These are phyloP conservation scores for Mellilla xanthometata DNA, from an alignment of 2,888 invertebrate species.

Conservation along the genomic window DNA sequence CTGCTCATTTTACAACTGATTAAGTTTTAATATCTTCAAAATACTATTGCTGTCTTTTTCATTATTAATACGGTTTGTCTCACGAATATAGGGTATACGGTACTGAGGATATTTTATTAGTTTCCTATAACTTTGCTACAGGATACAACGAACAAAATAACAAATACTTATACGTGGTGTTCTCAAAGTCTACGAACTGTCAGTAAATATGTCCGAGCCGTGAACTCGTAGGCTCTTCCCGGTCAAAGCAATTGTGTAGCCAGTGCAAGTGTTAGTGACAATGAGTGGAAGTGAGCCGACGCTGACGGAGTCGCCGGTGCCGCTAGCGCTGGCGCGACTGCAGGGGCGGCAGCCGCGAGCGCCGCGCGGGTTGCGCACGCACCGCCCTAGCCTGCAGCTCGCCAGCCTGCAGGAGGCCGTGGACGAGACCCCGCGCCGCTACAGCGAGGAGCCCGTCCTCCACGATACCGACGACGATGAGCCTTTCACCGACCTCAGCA, in stretches of 20 bases:
- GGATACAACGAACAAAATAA: conserved; percentile 30
- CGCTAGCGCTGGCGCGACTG: conserved; percentile 69
- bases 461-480: conserved; percentile 71
- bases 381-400: conserved; percentile 70
- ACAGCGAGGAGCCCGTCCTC: conserved; percentile 62
- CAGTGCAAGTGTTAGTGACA: conserved; percentile 49
- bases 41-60: not conserved
- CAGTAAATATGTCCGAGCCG: conserved; percentile 61
- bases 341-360: conserved; percentile 59
- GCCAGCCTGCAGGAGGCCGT: conserved; percentile 72
- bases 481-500: conserved; percentile 56
- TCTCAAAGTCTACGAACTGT: conserved; percentile 35
- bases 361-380: conserved; percentile 59
- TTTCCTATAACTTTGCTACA: not conserved
- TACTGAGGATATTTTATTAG: not conserved
- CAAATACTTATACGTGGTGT: conserved; percentile 39
- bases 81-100: conserved; percentile 36
- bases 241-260: conserved; percentile 44
- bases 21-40: conserved; percentile 17
- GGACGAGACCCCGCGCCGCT: conserved; percentile 69
- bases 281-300: conserved; percentile 73
- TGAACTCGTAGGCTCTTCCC: conserved; percentile 40
- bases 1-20: conserved; percentile 17
- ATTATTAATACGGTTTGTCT: conserved; percentile 34
- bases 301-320: conserved; percentile 75